phyloP scores from a whole-genome alignment of 2,113 vertebrate genomes.

The Empidonax alnorum region DNA sequence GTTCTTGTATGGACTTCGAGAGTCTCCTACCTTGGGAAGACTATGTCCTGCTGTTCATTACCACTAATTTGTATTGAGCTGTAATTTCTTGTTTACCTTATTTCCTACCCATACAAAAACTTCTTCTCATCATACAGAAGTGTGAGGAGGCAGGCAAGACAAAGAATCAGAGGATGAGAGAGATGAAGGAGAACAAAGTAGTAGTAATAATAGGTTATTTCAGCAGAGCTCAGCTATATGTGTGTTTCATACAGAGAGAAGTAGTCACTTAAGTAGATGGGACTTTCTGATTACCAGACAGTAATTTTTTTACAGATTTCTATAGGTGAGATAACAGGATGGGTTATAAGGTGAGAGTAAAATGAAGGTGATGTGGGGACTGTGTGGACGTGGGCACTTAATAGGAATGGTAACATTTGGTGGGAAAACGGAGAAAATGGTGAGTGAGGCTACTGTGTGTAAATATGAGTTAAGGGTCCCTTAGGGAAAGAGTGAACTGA shows the following conservation, averaged over 20 bases:
- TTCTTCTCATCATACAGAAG: background rate
- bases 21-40: background rate
- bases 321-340: background rate
- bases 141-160: background rate
- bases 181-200: background rate
- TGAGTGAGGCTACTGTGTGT: background rate
- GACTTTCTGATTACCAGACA: background rate
- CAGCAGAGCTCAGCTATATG: background rate
- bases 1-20: background rate
- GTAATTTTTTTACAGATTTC: background rate
- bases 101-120: background rate
- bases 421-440: background rate
- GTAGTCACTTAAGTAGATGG: background rate
- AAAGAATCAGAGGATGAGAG: background rate
- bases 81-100: background rate
- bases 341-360: background rate
- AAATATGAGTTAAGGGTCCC: fast-evolving
- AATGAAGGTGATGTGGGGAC: background rate
- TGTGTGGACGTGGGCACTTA: background rate
- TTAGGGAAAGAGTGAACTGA: background rate
- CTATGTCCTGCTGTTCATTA: background rate
- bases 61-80: background rate
- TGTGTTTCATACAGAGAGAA: background rate
- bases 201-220: background rate
- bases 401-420: background rate